phyloP scores from a whole-genome alignment of 2,113 vertebrate species.

The Pygathrix nemaeus region DNA sequence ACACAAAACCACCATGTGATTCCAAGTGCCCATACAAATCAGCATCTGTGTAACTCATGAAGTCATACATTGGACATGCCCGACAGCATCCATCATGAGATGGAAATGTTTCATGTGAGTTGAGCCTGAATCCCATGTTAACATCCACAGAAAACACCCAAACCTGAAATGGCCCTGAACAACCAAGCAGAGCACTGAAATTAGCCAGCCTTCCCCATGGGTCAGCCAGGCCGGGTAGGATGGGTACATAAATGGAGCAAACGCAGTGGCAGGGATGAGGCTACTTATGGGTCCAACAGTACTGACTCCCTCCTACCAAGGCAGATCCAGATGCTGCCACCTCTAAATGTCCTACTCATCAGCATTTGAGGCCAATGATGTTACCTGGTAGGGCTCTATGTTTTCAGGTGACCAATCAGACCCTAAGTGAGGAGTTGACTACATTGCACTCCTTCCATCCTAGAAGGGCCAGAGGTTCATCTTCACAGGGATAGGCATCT shows the following conservation, averaged over 20 bases:
- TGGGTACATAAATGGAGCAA: no score
- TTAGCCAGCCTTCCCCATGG: no score
- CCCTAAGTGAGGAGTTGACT: not conserved
- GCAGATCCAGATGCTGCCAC: not conserved
- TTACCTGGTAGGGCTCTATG: not conserved
- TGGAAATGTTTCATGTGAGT: no score
- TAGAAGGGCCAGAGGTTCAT: not conserved
- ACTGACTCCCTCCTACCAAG: not conserved
- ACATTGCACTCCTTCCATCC: not conserved
- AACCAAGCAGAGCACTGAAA: no score
- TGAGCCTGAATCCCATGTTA: no score
- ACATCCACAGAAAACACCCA: no score
- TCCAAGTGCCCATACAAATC: no score
- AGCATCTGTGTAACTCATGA: no score
- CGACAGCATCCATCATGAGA: no score
- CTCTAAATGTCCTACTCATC: not conserved
- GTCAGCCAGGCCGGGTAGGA: rapidly evolving
- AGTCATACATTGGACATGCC: no score
- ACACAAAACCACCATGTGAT: no score
- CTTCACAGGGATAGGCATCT: not conserved
- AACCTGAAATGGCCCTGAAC: no score
- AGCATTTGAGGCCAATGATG: not conserved
- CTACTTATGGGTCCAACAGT: not conserved
- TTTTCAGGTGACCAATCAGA: not conserved
- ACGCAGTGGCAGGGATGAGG: not conserved